Evolutionary conservation across 1,140 invertebrate species (phyloP), one percentile per base, ranked within the genome.

Genomic region (Plutomurus gul): DNA sequence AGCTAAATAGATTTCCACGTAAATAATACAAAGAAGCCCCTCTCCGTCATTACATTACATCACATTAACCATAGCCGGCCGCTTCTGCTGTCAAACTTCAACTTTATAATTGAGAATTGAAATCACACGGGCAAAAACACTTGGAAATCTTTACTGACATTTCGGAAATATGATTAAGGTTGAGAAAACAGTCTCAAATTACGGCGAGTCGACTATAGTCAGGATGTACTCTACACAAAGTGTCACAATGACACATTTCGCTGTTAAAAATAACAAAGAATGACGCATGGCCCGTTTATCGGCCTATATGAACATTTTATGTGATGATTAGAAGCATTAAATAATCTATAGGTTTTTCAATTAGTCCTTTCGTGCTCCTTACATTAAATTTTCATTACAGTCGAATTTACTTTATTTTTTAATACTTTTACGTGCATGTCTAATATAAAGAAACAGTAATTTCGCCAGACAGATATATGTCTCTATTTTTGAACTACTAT

Each of bases 1-100:
- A 65, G 25, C 56, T 65, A 65, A 65, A 65, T 65, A 65, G 56
- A 65, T 65, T 65, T 65, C 56, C 56, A 65, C 56, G 22, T 65
- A 65, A 65, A 65, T 65, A 65, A 65, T 65, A 65, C 56, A 65
- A 65, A 65, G 56, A 65, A 65, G 56, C 56, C 56, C 56, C 56
- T 65, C 36, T 30, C 56, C 56, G 56, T 65, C 56, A 65, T 65
- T 65, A 65, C 56, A 65, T 65, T 65, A 65, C 56, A 33, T 33
- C 56, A 65, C 56, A 65, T 65, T 65, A 65, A 65, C 56, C 18
- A 65, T 65, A 65, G 27, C 27, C 27, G 27, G 27, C 27, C 27
- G 27, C 27, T 65, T 65, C 56, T 65, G 27, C 56, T 30, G 56
- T 65, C 56, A 65, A 65, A 65, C 56, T 65, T 65, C 56, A 65